Percentiles rank a stretch among this genome's conserved stretches.
These are phyloP conservation scores for Catalaphyllia jardinei DNA, from an alignment of 64 coral and sea anemone species.

Conservation along the genomic window DNA sequence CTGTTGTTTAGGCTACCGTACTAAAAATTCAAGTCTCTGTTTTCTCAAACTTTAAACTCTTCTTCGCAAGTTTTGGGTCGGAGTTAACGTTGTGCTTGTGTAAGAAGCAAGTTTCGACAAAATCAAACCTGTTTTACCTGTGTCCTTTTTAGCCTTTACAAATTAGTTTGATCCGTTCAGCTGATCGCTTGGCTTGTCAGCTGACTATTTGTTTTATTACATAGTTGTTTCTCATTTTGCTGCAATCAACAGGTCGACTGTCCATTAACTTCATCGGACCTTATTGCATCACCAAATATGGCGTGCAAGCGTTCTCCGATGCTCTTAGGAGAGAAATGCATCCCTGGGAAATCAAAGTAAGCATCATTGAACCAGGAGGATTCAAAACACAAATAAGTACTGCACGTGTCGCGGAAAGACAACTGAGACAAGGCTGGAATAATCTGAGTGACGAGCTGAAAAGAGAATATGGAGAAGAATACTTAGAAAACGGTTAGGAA, in stretches of 20 bases:
- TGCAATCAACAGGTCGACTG: background rate
- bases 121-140: too few species aligned
- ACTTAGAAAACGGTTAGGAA: background rate
- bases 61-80: too few species aligned
- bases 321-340: constrained; percentile 24
- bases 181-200: too few species aligned
- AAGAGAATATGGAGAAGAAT: constrained; percentile 22
- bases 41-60: too few species aligned
- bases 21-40: too few species aligned
- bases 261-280: background rate
- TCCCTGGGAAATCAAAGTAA: constrained; percentile 15
- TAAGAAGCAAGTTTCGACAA: too few species aligned
- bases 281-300: background rate
- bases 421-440: background rate
- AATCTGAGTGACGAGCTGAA: background rate
- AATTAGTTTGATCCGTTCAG: too few species aligned
- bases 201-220: too few species aligned
- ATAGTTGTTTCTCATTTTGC: background rate
- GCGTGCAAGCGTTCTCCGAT: constrained; percentile 26
- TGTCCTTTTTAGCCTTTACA: too few species aligned
- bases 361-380: constrained; percentile 11
- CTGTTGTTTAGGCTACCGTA: too few species aligned
- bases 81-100: too few species aligned
- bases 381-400: background rate
- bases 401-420: background rate